Percentiles rank a stretch among this genome's conserved stretches.
These are phyloP conservation scores for human (Homo sapiens) DNA, from an alignment of 2,113 vertebrate genomes.

Conservation along the genomic window GRCh38 chr7:149188001-149188500, in stretches of 20 bases:
- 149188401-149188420: background rate
- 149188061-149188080: background rate
- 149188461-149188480: background rate
- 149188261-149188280: background rate
- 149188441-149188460: background rate
- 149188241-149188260: background rate
- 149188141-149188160: background rate
- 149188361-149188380: background rate
- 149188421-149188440: background rate
- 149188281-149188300: background rate
- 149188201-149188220: background rate
- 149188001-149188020: background rate
- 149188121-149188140: background rate
- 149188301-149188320: background rate
- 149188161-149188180: background rate
- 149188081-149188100: conserved; percentile 12
- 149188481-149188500: background rate
- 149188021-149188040: background rate
- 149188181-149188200: background rate
- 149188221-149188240: background rate
- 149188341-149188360: background rate
- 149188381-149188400: background rate
- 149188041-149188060: background rate
- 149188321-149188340: background rate
- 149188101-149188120: background rate